phyloP scores from a whole-genome alignment of 1,140 invertebrate genomes.

The Steinernema khuongi region DNA sequence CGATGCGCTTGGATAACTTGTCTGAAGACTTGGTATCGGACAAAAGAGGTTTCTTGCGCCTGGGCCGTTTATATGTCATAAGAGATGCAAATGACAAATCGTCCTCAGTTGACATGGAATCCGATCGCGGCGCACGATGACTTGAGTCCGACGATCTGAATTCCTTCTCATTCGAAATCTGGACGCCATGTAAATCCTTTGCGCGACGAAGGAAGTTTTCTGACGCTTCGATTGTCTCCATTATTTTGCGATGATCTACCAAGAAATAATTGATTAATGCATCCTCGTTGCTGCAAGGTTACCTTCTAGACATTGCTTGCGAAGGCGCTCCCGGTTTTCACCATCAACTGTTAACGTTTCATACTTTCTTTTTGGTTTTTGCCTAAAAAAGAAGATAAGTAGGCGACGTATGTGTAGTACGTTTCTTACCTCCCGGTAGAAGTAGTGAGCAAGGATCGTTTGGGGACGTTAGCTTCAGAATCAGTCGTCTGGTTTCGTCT shows the following conservation, averaged over 20 bases:
- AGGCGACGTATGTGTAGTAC: no score
- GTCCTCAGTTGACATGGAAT: no score
- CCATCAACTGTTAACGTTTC: neutral
- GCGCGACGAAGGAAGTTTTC: neutral
- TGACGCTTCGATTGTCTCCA: constrained; percentile 1
- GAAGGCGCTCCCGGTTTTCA: neutral
- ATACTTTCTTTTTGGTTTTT: neutral
- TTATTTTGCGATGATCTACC: neutral
- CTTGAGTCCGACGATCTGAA: no score
- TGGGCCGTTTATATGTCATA: no score
- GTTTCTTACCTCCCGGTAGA: no score
- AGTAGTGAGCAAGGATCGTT: no score
- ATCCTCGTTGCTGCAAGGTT: neutral
- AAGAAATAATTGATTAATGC: neutral
- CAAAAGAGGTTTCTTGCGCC: no score
- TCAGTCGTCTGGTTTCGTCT: neutral
- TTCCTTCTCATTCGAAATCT: neutral
- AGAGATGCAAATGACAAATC: no score
- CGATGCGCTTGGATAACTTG: no score
- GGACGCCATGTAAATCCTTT: neutral
- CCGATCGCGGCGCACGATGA: no score
- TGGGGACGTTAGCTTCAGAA: neutral
- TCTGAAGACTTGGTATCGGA: no score
- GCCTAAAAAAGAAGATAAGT: no score
- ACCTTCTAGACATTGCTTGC: neutral